Base-by-base conservation (phyloP, 1,140 invertebrate genomes). In the Bombus picipes region DNA sequence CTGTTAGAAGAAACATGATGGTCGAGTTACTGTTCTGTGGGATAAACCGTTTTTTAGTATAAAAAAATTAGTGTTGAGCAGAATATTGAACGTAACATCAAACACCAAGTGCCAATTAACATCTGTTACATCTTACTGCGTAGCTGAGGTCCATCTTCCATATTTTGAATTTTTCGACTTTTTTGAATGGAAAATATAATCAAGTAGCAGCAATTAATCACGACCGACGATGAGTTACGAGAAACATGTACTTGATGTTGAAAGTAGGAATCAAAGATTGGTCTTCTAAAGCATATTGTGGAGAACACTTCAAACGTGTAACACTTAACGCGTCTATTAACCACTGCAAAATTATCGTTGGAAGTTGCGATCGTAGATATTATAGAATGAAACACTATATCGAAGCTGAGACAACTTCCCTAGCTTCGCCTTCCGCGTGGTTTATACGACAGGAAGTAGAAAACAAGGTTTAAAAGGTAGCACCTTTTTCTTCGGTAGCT, bases 401-500 rank as follows among this genome's bases (percentile, higher is more conserved):
- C 80, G 72, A 32, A 83, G 83, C 43, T 59, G 59, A 93, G 87
- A 89, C 92, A 84, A 74, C 82, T 92, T 87, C 66, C n/a, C 75
- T 70, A 65, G 71, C 68, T 84, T 65, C 72, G 74, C 80, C 82
- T 91, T 71, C 81, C 79, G 71, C 65, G 76, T 37, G 66, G 66
- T 65, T 74, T 53, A 53, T 37, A 41, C 66, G 83, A 81, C 88
- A 83, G 91, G 94, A 95, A 94, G 94, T 95, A 86, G 94, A 94
- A 90, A 95, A 95, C 78, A 94, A 91, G 94, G 94, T 91, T 92
- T 92, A 94, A 95, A 95, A 95, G 94, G 92, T 88, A 81, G 68
- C 75, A 71, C 91, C 83, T 92, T 93, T 87, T 94, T 91, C 90
- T 90, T 90, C 79, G 85, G 62, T 71, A 65, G 57, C 73, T 95